phyloP scores from a whole-genome alignment of 2,113 vertebrate genomes.

The Vombatus ursinus region DNA sequence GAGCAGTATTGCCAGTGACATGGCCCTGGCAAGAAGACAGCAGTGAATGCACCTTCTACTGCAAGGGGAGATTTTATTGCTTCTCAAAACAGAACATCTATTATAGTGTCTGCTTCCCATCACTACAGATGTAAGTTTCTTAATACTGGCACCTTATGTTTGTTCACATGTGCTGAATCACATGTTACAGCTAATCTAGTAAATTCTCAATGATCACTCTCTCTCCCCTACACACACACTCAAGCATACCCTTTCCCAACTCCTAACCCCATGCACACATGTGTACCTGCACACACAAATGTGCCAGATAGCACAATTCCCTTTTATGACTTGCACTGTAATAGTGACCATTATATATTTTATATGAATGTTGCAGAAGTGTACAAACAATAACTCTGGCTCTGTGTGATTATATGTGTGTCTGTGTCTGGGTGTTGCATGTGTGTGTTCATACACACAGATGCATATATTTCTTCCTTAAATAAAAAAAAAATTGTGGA shows the following conservation, averaged over 20 bases:
- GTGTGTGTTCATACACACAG: conserved; percentile 64
- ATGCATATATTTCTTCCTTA: conserved; percentile 63
- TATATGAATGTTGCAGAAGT: conserved; percentile 80
- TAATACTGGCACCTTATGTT: conserved; percentile 47
- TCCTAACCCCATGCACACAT: neutral
- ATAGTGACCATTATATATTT: conserved; percentile 85
- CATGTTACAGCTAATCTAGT: conserved; percentile 51
- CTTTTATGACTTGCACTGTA: conserved; percentile 84
- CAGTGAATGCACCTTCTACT: neutral
- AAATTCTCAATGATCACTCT: conserved; percentile 44
- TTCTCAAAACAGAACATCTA: neutral
- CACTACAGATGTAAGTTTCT: neutral
- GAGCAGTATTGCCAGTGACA: conserved; percentile 7
- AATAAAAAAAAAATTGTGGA: conserved; percentile 84
- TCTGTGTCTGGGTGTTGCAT: conserved; percentile 49
- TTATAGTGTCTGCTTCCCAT: neutral
- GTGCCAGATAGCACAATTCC: conserved; percentile 77
- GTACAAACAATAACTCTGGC: conserved; percentile 78
- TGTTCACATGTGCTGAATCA: conserved; percentile 29
- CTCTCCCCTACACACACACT: neutral
- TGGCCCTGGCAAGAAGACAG: neutral
- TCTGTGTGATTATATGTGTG: conserved; percentile 80
- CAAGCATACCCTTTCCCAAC: neutral
- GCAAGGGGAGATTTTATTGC: neutral
- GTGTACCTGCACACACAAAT: conserved; percentile 5